Evolutionary conservation across 2,797 vertebrate genomes (phyloP), one percentile per base, ranked within the genome.

Genomic region (Spinibarbus caldwelli): DNA sequence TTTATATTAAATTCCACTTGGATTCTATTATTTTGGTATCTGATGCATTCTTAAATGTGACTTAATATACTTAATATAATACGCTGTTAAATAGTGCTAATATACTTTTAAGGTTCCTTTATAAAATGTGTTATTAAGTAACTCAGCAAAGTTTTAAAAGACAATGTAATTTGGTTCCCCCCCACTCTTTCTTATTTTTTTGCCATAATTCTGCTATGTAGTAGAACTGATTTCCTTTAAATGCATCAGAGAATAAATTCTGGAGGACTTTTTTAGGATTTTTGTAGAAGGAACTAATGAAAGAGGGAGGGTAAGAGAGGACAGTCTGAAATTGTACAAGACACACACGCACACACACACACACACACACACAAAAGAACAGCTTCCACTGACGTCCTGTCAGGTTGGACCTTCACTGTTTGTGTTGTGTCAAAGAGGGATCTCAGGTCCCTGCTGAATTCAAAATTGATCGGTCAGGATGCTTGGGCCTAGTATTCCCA

Each of bases 401-500:
- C 57, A 26, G 45, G 26, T 29, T 14, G 26, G 38, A 19, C 31
- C 62, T 70, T 34, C 1, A 21, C 41, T 29, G 36, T 52, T 85
- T 66, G 47, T 75, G 6, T 84, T 45, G 68, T 66, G 73, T 80
- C 62, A 82, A 67, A 54, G 59, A 82, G 66, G 29, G 82, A 75
- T 83, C 57, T 85, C 14, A 57, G 59, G 57, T 85, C 86, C 86
- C 82, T 76, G 66, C 45, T 87, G 79, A 86, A 81, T 86, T 88
- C 26, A 17, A 59, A 57, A 83, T 78, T 77, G 67, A 89, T 83
- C 49, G 59, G 68, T 78, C 64, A 49, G 52, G n/a, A 84, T 57
- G 29, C 52, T 67, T 67, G 71, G 14, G 17, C 57, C 83, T 82
- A 72, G 52, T 80, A 77, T 67, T 67, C 31, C 41, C 26, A 66